Evolutionary conservation across 2,888 invertebrate genomes (phyloP), one percentile per base, ranked within the genome.

Genomic region (Stictocephala bisonia): DNA sequence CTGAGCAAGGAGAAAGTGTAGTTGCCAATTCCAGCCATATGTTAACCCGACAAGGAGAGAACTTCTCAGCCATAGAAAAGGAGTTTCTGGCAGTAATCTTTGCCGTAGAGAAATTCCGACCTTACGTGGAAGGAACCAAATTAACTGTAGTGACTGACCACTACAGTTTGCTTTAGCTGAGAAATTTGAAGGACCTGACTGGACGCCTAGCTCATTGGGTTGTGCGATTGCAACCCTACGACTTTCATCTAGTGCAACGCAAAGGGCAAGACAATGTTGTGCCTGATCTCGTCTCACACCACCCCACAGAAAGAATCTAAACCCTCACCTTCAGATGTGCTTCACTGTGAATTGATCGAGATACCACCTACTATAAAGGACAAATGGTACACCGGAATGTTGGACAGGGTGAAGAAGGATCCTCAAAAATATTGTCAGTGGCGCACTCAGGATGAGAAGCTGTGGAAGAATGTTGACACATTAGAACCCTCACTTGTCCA

Each of bases 1-100:
- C 60, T 22, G 78, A 78, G 11, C 78, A 72, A 0, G 72, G 69
- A 0, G 79, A 78, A 53, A 20, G 56, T 0, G 79, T 78, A 1
- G 75, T 80, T 6, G 79, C 80, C 0, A 80, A 79, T 29, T 78
- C 78, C 0, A 80, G 79, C 22, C 40, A 77, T 0, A 35, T 76
- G 0, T 53, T 81, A 4, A 71, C 67, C 0, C 50, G 72, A 1
- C 68, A 77, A 0, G 80, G 80, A 48, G 26, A 72, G 6, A 78
- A 78, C 18, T 80, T 78, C 29, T 64, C 76, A 0, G 74, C 75
- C 7, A 79, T 79, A 0, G 77, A 80, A 53, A 66, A 60, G 18
- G 79, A 81, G 27, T 80, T 26, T 18, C 29, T 56, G 27, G 79
- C 79, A 0, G 77, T 80, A 0, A 7, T 79, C 0, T 80, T 77